Conservation (phyloP, 30 jellyfish, hydroid and myxozoan genomes). For the Cassiopea xamachana region DNA sequence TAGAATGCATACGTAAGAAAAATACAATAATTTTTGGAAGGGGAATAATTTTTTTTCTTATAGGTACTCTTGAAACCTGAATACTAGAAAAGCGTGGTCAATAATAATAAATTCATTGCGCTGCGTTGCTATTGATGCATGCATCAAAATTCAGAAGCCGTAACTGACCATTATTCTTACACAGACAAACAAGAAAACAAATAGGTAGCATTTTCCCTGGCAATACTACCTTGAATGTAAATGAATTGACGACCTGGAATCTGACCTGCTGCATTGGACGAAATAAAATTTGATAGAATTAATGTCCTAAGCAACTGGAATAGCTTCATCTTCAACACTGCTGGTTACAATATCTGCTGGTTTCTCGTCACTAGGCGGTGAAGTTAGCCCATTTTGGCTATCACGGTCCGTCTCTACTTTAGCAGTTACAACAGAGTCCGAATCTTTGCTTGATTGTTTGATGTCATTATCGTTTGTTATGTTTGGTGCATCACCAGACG, state of each 20-base stretch:
- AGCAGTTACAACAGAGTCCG: neutral
- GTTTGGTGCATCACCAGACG: too few species aligned
- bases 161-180: neutral
- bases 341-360: neutral
- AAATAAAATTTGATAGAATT: neutral
- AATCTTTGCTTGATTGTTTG: neutral
- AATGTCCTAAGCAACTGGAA: neutral
- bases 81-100: too few species aligned
- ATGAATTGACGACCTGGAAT: neutral
- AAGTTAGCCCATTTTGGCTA: neutral
- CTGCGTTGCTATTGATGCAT: too few species aligned
- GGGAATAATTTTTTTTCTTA: too few species aligned
- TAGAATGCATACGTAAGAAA: too few species aligned
- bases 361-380: constrained; percentile 23
- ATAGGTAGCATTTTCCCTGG: neutral
- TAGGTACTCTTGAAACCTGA: too few species aligned
- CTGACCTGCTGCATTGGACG: neutral
- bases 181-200: neutral
- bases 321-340: neutral
- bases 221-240: neutral
- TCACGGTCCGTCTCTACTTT: neutral
- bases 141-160: neutral
- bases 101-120: too few species aligned
- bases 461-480: neutral
- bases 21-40: too few species aligned